Base-by-base conservation (phyloP, 2,888 invertebrate species). In the Rugalucina vietnamica region DNA sequence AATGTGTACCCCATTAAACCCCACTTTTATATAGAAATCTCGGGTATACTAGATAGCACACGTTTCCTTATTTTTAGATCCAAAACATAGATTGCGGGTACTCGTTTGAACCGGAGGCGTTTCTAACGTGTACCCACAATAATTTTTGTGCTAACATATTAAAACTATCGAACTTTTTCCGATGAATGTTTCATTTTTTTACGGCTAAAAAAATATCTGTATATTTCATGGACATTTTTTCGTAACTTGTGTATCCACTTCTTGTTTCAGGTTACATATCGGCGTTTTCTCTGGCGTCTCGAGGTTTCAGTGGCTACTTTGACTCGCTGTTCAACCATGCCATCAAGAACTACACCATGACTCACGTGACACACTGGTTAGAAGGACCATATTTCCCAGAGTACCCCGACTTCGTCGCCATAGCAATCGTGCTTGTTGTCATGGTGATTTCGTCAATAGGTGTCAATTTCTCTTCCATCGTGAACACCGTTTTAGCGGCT, bases 381-480 rank as follows among this genome's bases (percentile, higher is more conserved):
- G 81, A 92, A 34, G 90, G 90, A 1, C 79, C 81, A 8, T 90
- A 89, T 50, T 88, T 91, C 39, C 86, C 91, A 18, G 81, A 89
- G 69, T 94, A 94, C 78, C 94, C 95, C 8, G 95, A 95, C 85
- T 91, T 95, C 78, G 82, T 95, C 49, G 95, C 95, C 0, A 92
- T 94, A 21, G 50, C 83, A 14, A 87, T 93, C 39, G 91, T 95
- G 14, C 76, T 93, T 74, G 97, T 98, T 77, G 88, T 94, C 79
- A 89, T 87, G 60, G 71, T 91, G n/a, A 90, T 91, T 39, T 86
- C 88, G 18, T 91, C 91, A 29, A 83, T 91, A 57, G 94, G 94
- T 4, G 93, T 94, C 24, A 94, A 94, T 82, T 91, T 92, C 21
- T 94, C 95, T 3, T 92, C 95, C 2, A 91, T 92, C 69, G 90